These are phyloP conservation scores for Chionomys nivalis DNA, from an alignment of 2,113 vertebrate species.

Conservation along the genomic window DNA sequence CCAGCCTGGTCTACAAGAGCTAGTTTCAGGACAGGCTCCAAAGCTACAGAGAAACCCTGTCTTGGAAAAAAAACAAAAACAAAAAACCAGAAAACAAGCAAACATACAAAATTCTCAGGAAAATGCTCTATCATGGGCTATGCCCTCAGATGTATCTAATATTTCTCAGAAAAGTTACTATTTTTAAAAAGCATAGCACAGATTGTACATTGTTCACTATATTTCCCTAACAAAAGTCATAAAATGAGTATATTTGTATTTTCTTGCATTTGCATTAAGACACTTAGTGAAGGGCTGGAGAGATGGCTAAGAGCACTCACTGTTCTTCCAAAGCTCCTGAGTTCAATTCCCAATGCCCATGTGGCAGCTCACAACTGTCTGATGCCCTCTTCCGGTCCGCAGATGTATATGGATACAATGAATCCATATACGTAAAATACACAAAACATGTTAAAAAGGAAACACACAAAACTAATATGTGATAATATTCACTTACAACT, in stretches of 20 bases:
- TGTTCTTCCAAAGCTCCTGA: background rate
- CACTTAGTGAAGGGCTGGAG: background rate
- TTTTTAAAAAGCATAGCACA: background rate
- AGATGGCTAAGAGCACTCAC: background rate
- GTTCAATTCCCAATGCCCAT: background rate
- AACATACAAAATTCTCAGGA: background rate
- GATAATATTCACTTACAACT: background rate
- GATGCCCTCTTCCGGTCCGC: background rate
- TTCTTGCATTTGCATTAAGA: slow-evolving; percentile 42
- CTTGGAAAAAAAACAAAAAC: no score
- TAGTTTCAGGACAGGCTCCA: no score
- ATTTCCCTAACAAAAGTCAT: background rate
- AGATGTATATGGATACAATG: background rate
- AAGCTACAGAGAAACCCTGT: no score
- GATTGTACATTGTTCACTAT: background rate
- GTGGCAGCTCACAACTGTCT: background rate
- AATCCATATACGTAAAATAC: background rate
- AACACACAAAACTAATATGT: slow-evolving; percentile 25
- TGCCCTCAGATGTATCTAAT: background rate
- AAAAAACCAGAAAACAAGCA: background rate
- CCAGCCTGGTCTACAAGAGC: no score
- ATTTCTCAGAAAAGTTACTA: slow-evolving; percentile 13
- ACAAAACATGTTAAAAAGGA: background rate
- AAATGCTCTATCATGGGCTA: background rate
- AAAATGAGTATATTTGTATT: slow-evolving; percentile 1